These are phyloP conservation scores for Phaonia tiefii DNA, from an alignment of 2,888 invertebrate species.

Conservation along the genomic window DNA sequence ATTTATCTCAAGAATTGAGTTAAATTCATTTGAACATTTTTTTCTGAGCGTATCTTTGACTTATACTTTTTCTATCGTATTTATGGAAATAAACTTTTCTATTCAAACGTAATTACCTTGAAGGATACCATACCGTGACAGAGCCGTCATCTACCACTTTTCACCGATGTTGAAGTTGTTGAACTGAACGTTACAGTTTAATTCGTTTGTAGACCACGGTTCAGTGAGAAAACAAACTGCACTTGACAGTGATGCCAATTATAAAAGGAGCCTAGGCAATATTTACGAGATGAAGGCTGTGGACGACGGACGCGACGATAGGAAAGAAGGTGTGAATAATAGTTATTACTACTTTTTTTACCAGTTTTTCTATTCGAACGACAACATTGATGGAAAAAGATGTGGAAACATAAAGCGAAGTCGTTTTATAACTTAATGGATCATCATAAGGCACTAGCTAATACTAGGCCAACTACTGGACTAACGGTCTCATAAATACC, in stretches of 20 bases:
- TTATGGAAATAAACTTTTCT: conserved; percentile 28
- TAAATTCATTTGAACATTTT: too few relatives aligned
- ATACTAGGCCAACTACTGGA: too few relatives aligned
- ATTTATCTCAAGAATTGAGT: too few relatives aligned
- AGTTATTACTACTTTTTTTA: conserved; percentile 1
- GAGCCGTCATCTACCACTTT: conserved; percentile 37
- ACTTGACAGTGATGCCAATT: conserved; percentile 59
- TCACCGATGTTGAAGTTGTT: conserved; percentile 53
- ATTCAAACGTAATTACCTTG: conserved; percentile 63
- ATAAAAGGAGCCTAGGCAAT: conserved; percentile 37
- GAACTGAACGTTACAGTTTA: conserved; percentile 53
- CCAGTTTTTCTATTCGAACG: conserved; percentile 9
- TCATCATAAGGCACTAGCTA: too few relatives aligned
- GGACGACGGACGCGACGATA: background rate
- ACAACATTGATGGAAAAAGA: too few relatives aligned
- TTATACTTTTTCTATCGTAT: conserved; percentile 1
- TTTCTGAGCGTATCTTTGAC: too few relatives aligned
- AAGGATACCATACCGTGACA: conserved; percentile 23
- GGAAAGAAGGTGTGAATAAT: conserved; percentile 25
- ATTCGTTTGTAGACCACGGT: conserved; percentile 56
- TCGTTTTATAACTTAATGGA: too few relatives aligned
- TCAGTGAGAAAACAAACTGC: conserved; percentile 40
- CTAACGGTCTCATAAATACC: too few relatives aligned
- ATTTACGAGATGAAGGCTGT: conserved; percentile 7
- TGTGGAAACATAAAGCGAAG: too few relatives aligned